A percentile compares a stretch with the other conserved stretches of the same genome.
Evolutionary conservation across 2,797 vertebrate species (phyloP).

Genomic region (Sebastolobus alascanus): DNA sequence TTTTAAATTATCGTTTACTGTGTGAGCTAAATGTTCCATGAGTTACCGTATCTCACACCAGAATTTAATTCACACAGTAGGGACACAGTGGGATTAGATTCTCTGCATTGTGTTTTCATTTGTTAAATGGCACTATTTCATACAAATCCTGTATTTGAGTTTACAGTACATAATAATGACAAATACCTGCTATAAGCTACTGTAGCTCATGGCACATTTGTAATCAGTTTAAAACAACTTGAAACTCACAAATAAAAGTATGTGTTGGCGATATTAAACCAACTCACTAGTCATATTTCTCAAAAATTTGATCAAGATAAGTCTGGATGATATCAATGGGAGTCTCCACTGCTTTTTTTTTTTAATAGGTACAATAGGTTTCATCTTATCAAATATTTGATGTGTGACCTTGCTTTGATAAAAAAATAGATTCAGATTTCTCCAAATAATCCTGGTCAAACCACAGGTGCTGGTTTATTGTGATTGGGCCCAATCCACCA

Average conservation of each 20-base stretch:
- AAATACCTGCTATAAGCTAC: background rate
- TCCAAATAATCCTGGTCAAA: slow-evolving; percentile 5
- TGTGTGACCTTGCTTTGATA: slow-evolving; percentile 10
- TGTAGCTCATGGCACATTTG: background rate
- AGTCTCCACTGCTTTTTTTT: background rate
- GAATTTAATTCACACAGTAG: background rate
- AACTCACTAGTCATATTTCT: background rate
- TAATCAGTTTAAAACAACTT: background rate
- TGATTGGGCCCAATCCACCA: slow-evolving; percentile 7
- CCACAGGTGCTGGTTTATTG: background rate
- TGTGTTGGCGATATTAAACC: background rate
- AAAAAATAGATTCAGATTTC: slow-evolving; percentile 8
- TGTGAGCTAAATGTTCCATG: background rate
- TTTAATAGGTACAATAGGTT: slow-evolving; percentile 6
- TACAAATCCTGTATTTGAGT: background rate
- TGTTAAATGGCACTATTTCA: background rate
- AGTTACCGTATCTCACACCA: background rate
- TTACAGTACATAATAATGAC: background rate
- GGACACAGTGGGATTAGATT: background rate
- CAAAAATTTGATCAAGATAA: slow-evolving; percentile 3
- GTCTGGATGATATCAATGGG: background rate
- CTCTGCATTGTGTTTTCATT: background rate
- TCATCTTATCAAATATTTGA: slow-evolving; percentile 28
- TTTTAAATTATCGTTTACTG: background rate
- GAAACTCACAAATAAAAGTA: background rate